Evolutionary conservation across 2,113 vertebrate species (phyloP), one percentile per base, ranked within the genome.

Genomic region (Alexandromys fortis): DNA sequence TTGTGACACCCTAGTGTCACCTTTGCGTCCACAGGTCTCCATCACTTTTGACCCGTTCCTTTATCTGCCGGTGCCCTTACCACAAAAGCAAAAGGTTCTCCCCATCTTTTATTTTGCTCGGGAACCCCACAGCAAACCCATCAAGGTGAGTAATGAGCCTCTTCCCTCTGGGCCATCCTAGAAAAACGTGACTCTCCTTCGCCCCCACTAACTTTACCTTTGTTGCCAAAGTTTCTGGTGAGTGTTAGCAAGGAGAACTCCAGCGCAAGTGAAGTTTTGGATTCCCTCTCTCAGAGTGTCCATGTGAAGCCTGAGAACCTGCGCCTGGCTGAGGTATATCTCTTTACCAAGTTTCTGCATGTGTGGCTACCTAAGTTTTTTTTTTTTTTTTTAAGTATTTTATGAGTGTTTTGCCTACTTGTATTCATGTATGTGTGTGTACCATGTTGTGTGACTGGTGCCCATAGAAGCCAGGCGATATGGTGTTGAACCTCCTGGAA

Each of bases 1-100:
- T 5, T 1, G 1, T 5, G 21, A 28, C 77, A 77, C 33, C 21
- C 47, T 35, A 94, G 5, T 91, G 61, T n/a, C 33, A 11, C 52
- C 68, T 63, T 7, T 96, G 28, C 35, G 17, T 85, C 88, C 96
- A 63, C 98, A 99, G 99, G 99, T 99, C 61, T 99, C 99, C 45
- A 99, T 99, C 97, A 99, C 99, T 3, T 99, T 99, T 92, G 99
- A 99, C 94, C 99, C 99, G 1, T 99, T 99, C 98, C 99, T 99
- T 76, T 99, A 99, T 97, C 98, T 99, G 88, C 99, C 99, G 0
- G 99, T 99, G 19, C 99, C 99, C 7, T 98, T 99, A 92, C 99
- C 99, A 2, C 99, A 99, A 97, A 99, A 99, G 97, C 99, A 99
- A 97, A 99, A 99, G 98, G 99, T 99, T 96, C 99, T 99, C 81